Percentiles rank a stretch among this genome's conserved stretches.
These are phyloP conservation scores for Himantopus leucocephalus DNA, from an alignment of 2,113 vertebrate genomes.

Conservation along the genomic window DNA sequence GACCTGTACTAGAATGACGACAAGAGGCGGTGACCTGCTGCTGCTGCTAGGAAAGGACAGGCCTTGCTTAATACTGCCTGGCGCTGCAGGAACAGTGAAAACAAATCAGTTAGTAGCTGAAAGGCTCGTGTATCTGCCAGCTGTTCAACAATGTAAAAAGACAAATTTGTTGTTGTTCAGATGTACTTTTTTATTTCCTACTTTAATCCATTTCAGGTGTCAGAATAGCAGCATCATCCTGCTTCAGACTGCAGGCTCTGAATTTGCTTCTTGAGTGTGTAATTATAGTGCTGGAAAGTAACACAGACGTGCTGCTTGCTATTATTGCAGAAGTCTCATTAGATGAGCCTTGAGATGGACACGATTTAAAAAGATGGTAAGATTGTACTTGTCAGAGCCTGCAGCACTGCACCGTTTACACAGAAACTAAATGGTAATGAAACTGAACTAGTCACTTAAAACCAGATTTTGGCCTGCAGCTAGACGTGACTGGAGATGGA, in stretches of 20 bases:
- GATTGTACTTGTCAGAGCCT: not conserved
- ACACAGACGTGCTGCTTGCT: not conserved
- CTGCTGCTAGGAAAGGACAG: not conserved
- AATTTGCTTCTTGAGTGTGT: not conserved
- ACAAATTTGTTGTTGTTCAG: not conserved
- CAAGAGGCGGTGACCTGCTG: not conserved
- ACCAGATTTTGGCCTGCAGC: not conserved
- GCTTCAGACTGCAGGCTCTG: not conserved
- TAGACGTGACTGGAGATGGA: not conserved
- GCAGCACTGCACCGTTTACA: not conserved
- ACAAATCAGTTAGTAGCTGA: not conserved
- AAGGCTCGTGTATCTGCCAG: not conserved
- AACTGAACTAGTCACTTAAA: not conserved
- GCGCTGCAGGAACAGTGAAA: not conserved
- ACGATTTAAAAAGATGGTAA: not conserved
- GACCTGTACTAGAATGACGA: not conserved
- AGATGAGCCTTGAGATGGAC: not conserved
- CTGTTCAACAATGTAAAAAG: not conserved
- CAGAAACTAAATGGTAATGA: too few relatives aligned
- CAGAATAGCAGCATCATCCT: not conserved
- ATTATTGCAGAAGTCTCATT: fast-evolving
- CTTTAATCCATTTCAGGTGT: not conserved
- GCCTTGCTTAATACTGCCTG: not conserved
- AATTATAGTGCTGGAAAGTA: not conserved
- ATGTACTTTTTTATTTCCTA: not conserved